Evolutionary conservation across 2,113 vertebrate genomes (phyloP).

Genomic region (Osmerus mordax): DNA sequence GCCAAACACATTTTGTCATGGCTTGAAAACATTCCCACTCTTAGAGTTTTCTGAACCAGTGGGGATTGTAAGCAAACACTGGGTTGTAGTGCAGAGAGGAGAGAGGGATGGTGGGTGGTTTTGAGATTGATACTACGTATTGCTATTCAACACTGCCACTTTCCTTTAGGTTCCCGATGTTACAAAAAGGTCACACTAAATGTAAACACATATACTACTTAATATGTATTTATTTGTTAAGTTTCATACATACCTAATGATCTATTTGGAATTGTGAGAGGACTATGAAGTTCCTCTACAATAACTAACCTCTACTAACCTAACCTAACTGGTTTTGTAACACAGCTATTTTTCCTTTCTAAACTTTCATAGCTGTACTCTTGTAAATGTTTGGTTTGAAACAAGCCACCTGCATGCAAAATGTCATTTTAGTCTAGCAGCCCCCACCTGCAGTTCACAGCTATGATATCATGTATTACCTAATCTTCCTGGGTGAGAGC

Average conservation of each 20-base stretch:
- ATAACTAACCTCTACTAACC: too few relatives aligned
- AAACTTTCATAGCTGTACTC: conserved; percentile 41
- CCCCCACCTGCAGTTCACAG: conserved; percentile 65
- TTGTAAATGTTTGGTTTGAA: conserved; percentile 27
- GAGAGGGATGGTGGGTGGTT: neutral
- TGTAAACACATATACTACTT: too few relatives aligned
- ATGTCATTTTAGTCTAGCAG: conserved; percentile 39
- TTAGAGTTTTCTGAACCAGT: conserved; percentile 87
- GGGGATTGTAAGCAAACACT: conserved; percentile 95
- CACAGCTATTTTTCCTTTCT: neutral
- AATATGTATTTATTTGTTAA: too few relatives aligned
- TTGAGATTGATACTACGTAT: neutral
- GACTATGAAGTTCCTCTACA: too few relatives aligned
- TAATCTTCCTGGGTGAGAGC: conserved; percentile 54
- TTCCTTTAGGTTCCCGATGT: too few relatives aligned
- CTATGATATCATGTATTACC: conserved; percentile 65
- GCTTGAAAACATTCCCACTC: conserved; percentile 94
- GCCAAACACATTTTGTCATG: conserved; percentile 98
- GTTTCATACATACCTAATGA: too few relatives aligned
- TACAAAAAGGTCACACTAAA: too few relatives aligned
- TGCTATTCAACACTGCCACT: neutral
- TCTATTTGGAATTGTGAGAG: too few relatives aligned
- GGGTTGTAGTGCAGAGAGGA: conserved; percentile 82
- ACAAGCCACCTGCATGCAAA: conserved; percentile 48
- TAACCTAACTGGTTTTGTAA: neutral